phyloP scores from a whole-genome alignment of 2,113 vertebrate species.

The Macrotis lagotis region DNA sequence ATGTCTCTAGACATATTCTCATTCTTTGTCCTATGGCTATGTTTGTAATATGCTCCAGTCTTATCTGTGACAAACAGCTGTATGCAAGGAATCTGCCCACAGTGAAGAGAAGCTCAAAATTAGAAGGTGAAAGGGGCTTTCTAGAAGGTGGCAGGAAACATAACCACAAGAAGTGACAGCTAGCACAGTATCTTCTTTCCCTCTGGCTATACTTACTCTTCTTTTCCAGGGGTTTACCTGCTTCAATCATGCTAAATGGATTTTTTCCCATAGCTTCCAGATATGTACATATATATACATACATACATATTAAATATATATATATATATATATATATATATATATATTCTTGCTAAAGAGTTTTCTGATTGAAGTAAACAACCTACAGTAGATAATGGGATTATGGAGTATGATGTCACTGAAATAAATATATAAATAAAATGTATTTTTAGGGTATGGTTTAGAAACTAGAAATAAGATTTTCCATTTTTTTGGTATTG shows the following conservation, averaged over 20 bases:
- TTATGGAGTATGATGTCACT: neutral
- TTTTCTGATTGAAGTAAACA: neutral
- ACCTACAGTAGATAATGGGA: neutral
- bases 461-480: neutral
- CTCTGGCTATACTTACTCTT: neutral
- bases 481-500: neutral
- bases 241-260: neutral
- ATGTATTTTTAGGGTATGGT: neutral
- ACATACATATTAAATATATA: neutral
- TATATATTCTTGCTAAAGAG: neutral
- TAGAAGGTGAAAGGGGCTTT: neutral
- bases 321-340: too few species aligned
- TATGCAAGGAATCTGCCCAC: neutral
- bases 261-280: neutral
- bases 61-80: neutral
- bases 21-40: neutral
- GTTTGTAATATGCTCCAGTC: neutral
- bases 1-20: neutral
- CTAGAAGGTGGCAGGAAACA: neutral
- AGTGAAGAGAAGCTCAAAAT: neutral
- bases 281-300: neutral
- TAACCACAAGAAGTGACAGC: neutral
- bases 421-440: neutral
- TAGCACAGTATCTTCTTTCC: neutral
- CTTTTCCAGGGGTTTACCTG: neutral